phyloP scores from a whole-genome alignment of 2,113 vertebrate genomes.

The Rhombomys opimus region DNA sequence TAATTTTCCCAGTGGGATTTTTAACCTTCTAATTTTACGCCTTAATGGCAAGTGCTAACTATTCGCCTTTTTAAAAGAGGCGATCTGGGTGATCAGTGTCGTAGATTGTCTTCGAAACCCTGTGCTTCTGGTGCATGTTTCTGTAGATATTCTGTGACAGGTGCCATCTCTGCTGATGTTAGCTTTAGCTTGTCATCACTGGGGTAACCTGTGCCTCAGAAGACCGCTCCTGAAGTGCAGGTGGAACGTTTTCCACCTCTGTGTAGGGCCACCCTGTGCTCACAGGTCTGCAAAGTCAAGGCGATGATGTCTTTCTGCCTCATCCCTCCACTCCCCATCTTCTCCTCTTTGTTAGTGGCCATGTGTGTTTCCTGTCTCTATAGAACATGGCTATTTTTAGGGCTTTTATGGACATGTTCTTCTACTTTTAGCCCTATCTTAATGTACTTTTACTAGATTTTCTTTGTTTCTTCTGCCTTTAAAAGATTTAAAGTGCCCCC shows the following conservation, averaged over 20 bases:
- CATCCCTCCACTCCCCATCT: rapidly evolving
- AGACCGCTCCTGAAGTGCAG: neutral
- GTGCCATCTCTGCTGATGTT: neutral
- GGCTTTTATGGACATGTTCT: neutral
- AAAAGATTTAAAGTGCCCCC: neutral
- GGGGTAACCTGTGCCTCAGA: neutral
- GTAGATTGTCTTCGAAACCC: neutral
- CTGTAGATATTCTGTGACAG: neutral
- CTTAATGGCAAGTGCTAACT: conserved; percentile 42
- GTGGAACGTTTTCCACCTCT: neutral
- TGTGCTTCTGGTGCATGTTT: rapidly evolving
- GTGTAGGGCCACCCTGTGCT: neutral
- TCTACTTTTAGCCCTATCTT: neutral
- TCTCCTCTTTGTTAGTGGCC: neutral
- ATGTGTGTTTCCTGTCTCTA: neutral
- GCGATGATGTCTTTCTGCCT: rapidly evolving
- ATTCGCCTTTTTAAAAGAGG: conserved; percentile 43
- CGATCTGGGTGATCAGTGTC: neutral
- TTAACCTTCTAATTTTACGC: conserved; percentile 43
- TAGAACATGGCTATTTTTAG: neutral
- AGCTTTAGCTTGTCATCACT: neutral
- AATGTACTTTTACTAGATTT: neutral
- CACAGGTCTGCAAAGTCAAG: neutral
- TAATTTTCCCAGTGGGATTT: neutral
- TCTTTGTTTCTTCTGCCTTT: neutral